Evolutionary conservation across 2,888 invertebrate genomes (phyloP), one percentile per base, ranked within the genome.

Genomic region (Plusia festucae): DNA sequence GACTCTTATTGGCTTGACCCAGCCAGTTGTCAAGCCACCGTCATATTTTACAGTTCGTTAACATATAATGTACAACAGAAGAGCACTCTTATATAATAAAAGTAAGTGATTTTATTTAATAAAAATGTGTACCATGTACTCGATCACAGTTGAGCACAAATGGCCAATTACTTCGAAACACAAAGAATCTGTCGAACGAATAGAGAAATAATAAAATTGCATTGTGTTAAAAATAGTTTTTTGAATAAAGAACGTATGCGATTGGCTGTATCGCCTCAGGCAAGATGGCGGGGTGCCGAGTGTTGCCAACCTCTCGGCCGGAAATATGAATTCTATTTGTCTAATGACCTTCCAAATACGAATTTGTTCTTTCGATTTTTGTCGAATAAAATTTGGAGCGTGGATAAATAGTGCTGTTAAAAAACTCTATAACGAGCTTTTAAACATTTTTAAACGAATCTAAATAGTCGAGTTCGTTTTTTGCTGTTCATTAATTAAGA

Each of bases 221-320:
- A 90, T 89, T 90, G 88, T 90, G 76, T 77, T 79, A 85, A 85
- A 82, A 86, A 85, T 81, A 85, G 82, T 79, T 88, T 89, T 93
- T 90, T 89, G 87, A 92, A 93, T 91, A 88, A 89, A 90, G 91
- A 90, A 90, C 89, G 86, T 81, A 84, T 88, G 85, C 87, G 88
- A 93, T 93, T 93, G 93, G 93, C 87, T 84, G 78, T 81, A 89
- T 90, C 76, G 94, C 94, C 94, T 82, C 86, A 74, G 94, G 94
- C 94, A 83, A 90, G 88, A 91, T 91, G 90, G 90, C 91, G 91
- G 94, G 93, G 94, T 90, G 93, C 90, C 91, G 82, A 90, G 85
- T 89, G 91, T 89, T 90, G 89, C 89, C 87, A 90, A 81, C 85
- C 85, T 88, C 81, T 91, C 88, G 76, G 79, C 87, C 92, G 93